Evolutionary conservation across 2,797 vertebrate species (phyloP).

Genomic region (Mycteria americana): DNA sequence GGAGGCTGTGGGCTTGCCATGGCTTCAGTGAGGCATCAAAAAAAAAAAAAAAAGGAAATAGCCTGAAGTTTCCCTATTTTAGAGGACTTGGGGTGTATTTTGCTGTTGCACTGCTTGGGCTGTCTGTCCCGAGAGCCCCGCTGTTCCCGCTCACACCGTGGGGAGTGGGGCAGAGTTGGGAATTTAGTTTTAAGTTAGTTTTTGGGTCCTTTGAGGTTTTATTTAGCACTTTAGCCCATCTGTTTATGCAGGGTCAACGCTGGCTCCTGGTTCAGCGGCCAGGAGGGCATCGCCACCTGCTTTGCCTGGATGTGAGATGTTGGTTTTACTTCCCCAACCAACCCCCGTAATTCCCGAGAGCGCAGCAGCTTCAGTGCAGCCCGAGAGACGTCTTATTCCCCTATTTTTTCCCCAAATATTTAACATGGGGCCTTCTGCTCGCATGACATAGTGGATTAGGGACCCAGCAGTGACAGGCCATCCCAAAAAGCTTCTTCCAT

Average conservation of each 20-base stretch:
- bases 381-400: not conserved
- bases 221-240: not conserved
- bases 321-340: not conserved
- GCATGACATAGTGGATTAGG: not conserved
- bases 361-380: not conserved
- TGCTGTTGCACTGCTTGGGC: not conserved
- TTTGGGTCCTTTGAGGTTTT: not conserved
- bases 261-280: not conserved
- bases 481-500: not conserved
- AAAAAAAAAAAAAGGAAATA: not conserved
- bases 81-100: not conserved
- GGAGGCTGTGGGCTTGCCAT: not conserved
- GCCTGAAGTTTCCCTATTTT: not conserved
- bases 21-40: not conserved
- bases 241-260: rapidly evolving
- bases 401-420: not conserved
- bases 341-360: not conserved
- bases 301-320: not conserved
- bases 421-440: not conserved
- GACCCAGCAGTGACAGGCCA: not conserved
- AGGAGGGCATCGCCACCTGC: not conserved
- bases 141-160: not conserved
- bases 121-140: not conserved
- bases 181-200: not conserved
- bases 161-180: not conserved